Base-by-base conservation (phyloP, 2,797 vertebrate species). In the Otolemur crassicaudatus region DNA sequence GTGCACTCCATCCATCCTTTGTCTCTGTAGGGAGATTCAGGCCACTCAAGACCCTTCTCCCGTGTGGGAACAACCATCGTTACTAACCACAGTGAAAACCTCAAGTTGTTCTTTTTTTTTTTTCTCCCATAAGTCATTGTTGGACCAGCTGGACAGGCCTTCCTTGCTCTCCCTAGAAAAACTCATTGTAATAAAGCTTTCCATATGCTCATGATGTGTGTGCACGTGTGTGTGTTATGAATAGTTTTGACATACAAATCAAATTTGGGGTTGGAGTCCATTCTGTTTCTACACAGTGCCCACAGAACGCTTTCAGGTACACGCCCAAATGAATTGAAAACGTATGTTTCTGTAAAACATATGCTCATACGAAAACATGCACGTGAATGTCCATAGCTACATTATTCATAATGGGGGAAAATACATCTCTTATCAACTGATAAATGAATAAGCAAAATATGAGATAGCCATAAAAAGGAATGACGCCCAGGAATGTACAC, bases 391-490 rank as follows among this genome's bases (percentile, higher is more conserved):
- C 34, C 27, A 34, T 31, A 16, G 34, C 3, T 82, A 11, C 12
- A 40, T 37, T 49, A 58, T 72, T 65, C 56, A 72, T 22, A 80
- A 73, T 17, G 20, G 22, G 6, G 72, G 65, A 43, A 56, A 3
- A 0, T n/a, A 92, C 25, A 40, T 27, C 4, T 3, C 34, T 7
- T 7, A 25, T 43, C 25, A 61, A 72, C 16, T 53, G 14, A 86
- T 11, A 56, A 93, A 77, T 13, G 43, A 3, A 61, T 85, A 34
- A 92, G n/a, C 7, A 93, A 87, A 89, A 60, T 87, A 23, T n/a
- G 37, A 7, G 72, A 7, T 37, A 82, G 34, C 20, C 53, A 43
- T 73, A 37, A 88, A 67, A 86, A 79, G 17, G 19, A 80, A 86
- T 49, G n/a, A 60, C 31, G 7, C 63, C 58, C n/a, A 61, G 43